These are phyloP conservation scores for Acheta domesticus DNA, from an alignment of 2,888 invertebrate genomes.

Conservation along the genomic window DNA sequence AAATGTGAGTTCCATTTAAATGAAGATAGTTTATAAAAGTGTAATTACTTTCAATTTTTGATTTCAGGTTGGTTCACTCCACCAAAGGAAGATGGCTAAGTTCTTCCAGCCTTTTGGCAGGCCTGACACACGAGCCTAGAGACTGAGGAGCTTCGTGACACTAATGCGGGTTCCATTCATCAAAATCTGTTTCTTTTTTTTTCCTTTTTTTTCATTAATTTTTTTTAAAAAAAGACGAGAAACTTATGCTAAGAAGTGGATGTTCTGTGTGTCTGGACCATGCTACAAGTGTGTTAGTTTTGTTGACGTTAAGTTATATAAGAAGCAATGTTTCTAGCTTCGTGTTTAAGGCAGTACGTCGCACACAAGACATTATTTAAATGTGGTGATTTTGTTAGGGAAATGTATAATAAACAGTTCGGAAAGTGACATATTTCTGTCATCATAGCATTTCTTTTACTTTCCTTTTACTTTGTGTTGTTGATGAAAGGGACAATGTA, in stretches of 20 bases:
- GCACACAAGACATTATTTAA: conserved; percentile 18
- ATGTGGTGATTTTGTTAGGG: conserved; percentile 18
- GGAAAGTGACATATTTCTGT: not conserved
- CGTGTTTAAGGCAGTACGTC: conserved; percentile 9
- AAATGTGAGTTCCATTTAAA: too few species aligned
- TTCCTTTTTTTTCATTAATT: too few species aligned
- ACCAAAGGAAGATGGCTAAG: conserved; percentile 86
- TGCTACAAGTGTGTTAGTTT: not conserved
- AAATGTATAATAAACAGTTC: conserved; percentile 18
- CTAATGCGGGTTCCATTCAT: not conserved
- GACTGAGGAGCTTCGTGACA: conserved; percentile 22
- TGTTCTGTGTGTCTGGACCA: conserved; percentile 18
- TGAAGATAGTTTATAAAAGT: too few species aligned
- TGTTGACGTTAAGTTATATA: conserved; percentile 9
- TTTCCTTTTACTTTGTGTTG: not conserved
- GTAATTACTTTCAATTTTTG: conserved; percentile 33
- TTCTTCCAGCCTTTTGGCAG: not conserved
- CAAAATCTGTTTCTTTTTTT: not conserved
- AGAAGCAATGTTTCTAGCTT: conserved; percentile 11
- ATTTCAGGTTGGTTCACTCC: conserved; percentile 85
- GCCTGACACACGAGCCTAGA: conserved; percentile 19
- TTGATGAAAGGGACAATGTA: not conserved
- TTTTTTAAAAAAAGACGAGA: not conserved
- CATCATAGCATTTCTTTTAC: conserved; percentile 3
- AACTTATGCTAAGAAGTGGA: not conserved